Percentiles rank a stretch among this genome's conserved stretches.
These are phyloP conservation scores for Clivina fossor DNA, from an alignment of 2,888 invertebrate species.

Conservation along the genomic window DNA sequence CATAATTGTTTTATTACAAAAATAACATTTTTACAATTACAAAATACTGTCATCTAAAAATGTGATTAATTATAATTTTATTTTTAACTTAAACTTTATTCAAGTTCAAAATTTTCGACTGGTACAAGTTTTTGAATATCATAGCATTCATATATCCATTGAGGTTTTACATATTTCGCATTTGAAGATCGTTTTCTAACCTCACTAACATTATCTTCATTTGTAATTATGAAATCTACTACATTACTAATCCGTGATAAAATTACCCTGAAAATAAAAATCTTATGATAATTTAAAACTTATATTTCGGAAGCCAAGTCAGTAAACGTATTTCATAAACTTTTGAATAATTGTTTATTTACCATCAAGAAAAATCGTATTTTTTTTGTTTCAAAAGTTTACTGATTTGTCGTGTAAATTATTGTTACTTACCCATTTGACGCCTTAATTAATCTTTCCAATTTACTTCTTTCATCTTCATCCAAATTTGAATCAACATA, in stretches of 20 bases:
- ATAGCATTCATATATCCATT: slow-evolving; percentile 66
- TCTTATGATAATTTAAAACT: slow-evolving; percentile 18
- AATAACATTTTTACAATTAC: too few species aligned
- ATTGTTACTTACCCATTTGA: slow-evolving; percentile 66
- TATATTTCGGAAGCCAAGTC: too few species aligned
- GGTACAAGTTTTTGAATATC: slow-evolving; percentile 47
- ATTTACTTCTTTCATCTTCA: slow-evolving; percentile 46
- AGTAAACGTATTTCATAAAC: too few species aligned
- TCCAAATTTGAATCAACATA: slow-evolving; percentile 53
- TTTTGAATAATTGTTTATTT: background rate
- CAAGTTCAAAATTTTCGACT: slow-evolving; percentile 38
- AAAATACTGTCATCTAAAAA: background rate
- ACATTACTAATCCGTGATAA: slow-evolving; percentile 45
- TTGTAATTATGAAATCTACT: slow-evolving; percentile 46
- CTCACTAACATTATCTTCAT: slow-evolving; percentile 41
- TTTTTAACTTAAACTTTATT: background rate
- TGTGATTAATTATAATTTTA: background rate
- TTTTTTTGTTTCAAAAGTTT: too few species aligned
- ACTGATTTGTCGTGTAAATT: too few species aligned
- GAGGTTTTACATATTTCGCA: slow-evolving; percentile 54
- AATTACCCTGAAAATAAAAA: slow-evolving; percentile 40
- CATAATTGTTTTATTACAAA: too few species aligned
- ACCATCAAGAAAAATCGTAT: too few species aligned
- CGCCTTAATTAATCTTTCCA: slow-evolving; percentile 60
- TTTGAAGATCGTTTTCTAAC: slow-evolving; percentile 43